Conservation (phyloP, 1,140 invertebrate genomes). For the Phymorhynchus buccinoides region DNA sequence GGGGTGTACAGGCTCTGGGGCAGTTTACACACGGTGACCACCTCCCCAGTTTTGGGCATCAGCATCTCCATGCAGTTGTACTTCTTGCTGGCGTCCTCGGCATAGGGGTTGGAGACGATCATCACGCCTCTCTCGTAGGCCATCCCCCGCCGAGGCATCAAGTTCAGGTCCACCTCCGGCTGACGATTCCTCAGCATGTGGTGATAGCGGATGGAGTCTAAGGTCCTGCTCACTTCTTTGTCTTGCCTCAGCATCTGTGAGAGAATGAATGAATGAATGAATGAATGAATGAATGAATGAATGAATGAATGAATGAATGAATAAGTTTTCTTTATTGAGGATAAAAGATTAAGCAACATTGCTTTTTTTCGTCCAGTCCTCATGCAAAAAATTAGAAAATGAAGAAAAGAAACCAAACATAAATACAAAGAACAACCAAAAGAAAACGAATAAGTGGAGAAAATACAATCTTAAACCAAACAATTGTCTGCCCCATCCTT, state of each 20-base stretch:
- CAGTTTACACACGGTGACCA: conserved; percentile 67
- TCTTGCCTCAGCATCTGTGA: conserved; percentile 22
- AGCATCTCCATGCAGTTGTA: conserved; percentile 70
- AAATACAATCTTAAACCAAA: too few species aligned
- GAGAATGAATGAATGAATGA: too few species aligned
- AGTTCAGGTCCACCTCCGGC: conserved; percentile 69
- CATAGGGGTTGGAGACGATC: conserved; percentile 71
- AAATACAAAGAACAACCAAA: too few species aligned
- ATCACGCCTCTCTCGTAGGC: conserved; percentile 66
- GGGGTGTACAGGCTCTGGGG: conserved; percentile 71
- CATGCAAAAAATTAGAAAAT: too few species aligned
- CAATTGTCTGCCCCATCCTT: too few species aligned
- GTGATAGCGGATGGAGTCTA: conserved; percentile 63
- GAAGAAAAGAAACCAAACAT: too few species aligned
- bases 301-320: too few species aligned
- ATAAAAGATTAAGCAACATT: too few species aligned
- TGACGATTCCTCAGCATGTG: conserved; percentile 69
- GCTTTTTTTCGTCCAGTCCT: too few species aligned
- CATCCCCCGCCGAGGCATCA: conserved; percentile 71
- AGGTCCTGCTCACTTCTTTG: conserved; percentile 39
- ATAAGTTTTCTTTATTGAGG: too few species aligned
- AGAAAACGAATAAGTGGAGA: too few species aligned
- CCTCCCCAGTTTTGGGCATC: conserved; percentile 65
- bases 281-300: too few species aligned
- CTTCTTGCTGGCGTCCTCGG: conserved; percentile 67